Evolutionary conservation across 2,113 vertebrate genomes (phyloP), one percentile per base, ranked within the genome.

Genomic region (Ciconia maguari): DNA sequence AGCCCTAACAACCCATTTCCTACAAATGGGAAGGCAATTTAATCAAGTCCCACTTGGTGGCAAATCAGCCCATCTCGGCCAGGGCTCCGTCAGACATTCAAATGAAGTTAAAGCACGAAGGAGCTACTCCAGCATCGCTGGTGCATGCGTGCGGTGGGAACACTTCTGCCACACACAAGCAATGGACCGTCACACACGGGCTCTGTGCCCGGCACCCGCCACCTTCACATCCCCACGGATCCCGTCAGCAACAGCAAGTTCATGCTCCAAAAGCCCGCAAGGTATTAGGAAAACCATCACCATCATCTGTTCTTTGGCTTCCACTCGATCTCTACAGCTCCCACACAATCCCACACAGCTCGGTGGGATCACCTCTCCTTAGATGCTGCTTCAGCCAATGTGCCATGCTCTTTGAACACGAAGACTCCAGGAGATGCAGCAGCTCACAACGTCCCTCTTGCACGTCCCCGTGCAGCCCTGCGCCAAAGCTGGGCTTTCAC

Each of bases 161-260:
- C 24, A 12, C 34, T 21, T n/a, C 34, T n/a, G 27, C 17, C 58
- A 34, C 36, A 11, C 20, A 2, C 3, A 1, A 34, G 44, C 11
- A 24, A 66, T 6, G 26, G 78, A 44, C 18, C 10, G 1, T 29
- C 34, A 22, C 13, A 4, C 3, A 1, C 1, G 0, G 32, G 48
- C n/a, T 38, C 34, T 4, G 0, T 26, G 36, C 64, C 42, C 4
- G 0, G 48, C 65, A 16, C 32, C 62, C 22, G 55, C 16, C 64
- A 49, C 29, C 62, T 55, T 29, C 55, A 14, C 9, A 0, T 32
- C 58, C 75, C 41, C 18, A 9, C 1, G 16, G 71, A 77, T 13
- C 55, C 36, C 69, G 42, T 27, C 42, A 34, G 58, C 48, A 49
- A 36, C 55, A 69, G 71, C 51, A 22, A 51, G 10, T 27, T 38